Base-by-base conservation (phyloP, 2,113 vertebrate genomes). In the Grammomys surdaster region DNA sequence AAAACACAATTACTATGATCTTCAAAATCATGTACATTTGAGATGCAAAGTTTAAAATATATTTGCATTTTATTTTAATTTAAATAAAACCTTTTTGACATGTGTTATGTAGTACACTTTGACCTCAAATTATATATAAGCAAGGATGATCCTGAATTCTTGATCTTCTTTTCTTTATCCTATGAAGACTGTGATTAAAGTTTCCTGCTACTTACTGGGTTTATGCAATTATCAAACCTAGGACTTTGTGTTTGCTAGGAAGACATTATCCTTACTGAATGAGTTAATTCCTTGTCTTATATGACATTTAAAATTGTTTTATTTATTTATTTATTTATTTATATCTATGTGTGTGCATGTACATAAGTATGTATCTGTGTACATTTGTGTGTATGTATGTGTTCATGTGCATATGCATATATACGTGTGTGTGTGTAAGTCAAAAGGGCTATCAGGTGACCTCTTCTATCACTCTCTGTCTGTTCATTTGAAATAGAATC, bases 51-150 rank as follows among this genome's bases (percentile, higher is more conserved):
- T 75, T 87, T 91, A 93, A 48, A 65, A 63, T 51, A 40, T 28
- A 85, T 26, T 82, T 88, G 76, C 88, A 78, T 92, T 80, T 80
- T 72, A 69, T 54, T 46, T 88, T 56, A 73, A 73, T 73, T 88
- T 86, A 69, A 67, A 22, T 86, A 36, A 63, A 86, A 6, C 2
- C 0, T 86, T 48, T 69, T 48, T 22, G 17, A 69, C 28, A 86
- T 33, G 19, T 51, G 31, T 0, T 31, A 86, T 46, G 40, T 33
- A 67, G 40, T 86, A 16, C 16, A 48, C 9, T 31, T 40, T 48
- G 4, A 5, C 9, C 17, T 67, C 26, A 67, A 67, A 86, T 14
- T 67, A 16, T 31, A 12, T 33, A 40, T 33, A 67, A 2, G 40
- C 17, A 43, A 86, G 43, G 56, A 40, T 40, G 1, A 31, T 2